Conservation (phyloP, 2,113 vertebrate species). For the Macaca nemestrina region DNA sequence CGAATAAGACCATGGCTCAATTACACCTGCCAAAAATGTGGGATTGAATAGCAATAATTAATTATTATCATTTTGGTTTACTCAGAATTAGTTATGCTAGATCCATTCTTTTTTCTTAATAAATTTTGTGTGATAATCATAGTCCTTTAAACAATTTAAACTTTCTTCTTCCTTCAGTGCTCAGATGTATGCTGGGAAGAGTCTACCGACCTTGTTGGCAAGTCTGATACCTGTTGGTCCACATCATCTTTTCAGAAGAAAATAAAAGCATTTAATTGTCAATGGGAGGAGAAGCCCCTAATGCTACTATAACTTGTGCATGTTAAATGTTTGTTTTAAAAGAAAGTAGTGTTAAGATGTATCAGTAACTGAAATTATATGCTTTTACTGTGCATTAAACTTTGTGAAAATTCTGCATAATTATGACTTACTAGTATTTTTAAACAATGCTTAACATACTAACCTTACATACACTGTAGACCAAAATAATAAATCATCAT, state of each 20-base stretch:
- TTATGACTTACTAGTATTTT: conserved; percentile 61
- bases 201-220: conserved; percentile 97
- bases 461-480: conserved; percentile 29
- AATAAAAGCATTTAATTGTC: conserved; percentile 56
- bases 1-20: conserved; percentile 24
- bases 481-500: conserved; percentile 30
- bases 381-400: conserved; percentile 72
- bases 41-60: not conserved
- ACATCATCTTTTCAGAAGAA: conserved; percentile 58
- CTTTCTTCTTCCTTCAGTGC: conserved; percentile 83
- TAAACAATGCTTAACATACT: conserved; percentile 43
- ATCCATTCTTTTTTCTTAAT: not conserved
- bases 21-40: not conserved
- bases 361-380: conserved; percentile 38
- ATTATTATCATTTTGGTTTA: not conserved
- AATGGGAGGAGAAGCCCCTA: conserved; percentile 44
- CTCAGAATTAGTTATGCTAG: not conserved
- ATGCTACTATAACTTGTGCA: conserved; percentile 51
- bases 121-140: not conserved
- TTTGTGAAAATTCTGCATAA: conserved; percentile 80
- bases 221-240: conserved; percentile 78
- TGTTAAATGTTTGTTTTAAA: conserved; percentile 43
- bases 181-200: conserved; percentile 97
- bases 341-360: conserved; percentile 48
- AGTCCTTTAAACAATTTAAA: conserved; percentile 30